Conservation (phyloP, 1,140 invertebrate species). For the Harlomillsia oculata region DNA sequence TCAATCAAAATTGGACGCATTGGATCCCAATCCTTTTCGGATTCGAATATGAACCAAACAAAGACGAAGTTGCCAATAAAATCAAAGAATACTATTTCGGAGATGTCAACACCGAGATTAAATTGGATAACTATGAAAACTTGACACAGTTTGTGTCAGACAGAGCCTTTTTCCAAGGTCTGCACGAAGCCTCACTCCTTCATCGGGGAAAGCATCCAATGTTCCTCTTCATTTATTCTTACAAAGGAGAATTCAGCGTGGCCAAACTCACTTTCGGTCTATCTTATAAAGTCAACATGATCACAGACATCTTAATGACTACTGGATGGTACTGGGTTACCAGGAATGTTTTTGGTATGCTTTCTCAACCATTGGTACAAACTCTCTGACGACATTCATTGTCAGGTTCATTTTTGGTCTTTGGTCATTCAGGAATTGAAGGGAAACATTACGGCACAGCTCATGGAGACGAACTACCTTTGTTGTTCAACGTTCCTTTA, state of each 20-base stretch:
- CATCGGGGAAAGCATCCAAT: background rate
- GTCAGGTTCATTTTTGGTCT: background rate
- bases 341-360: background rate
- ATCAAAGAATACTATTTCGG: background rate
- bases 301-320: background rate
- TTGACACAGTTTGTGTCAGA: slow-evolving; percentile 15
- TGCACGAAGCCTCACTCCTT: background rate
- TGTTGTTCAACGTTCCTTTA: background rate
- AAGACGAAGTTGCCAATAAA: background rate
- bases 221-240: background rate
- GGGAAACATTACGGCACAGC: background rate
- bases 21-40: slow-evolving; percentile 17
- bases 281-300: background rate
- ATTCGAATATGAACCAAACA: background rate
- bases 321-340: background rate
- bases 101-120: slow-evolving; percentile 5
- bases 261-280: background rate
- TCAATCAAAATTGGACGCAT: slow-evolving; percentile 21
- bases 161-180: slow-evolving; percentile 5
- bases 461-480: background rate
- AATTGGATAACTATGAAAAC: slow-evolving; percentile 4
- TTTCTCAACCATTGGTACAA: background rate
- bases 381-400: background rate
- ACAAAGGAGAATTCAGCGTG: background rate
- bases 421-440: background rate